Evolutionary conservation across 1,140 invertebrate species (phyloP), one percentile per base, ranked within the genome.

Genomic region (Harpegnathos saltator): DNA sequence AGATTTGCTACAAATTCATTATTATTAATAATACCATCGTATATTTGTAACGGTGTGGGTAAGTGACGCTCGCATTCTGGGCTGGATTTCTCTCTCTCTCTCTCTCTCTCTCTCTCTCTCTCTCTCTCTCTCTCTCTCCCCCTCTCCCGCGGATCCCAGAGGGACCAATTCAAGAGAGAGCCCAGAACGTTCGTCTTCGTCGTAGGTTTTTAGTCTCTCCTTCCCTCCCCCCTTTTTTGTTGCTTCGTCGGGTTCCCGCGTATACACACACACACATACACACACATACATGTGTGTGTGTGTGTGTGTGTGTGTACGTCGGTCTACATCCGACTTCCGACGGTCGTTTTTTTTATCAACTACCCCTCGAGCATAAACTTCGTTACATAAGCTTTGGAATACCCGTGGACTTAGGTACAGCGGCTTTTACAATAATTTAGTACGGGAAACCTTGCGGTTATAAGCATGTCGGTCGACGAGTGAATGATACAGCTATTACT

Each of bases 1-100:
- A 92, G 87, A 91, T 93, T 93, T 92, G 82, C 92, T 93, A 92
- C 92, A 92, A 92, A 93, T 92, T 90, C 90, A 89, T 89, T 90
- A 92, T 90, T 91, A 86, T 86, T 89, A 91, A 86, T 91, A 89
- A 89, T 90, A 89, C 86, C 89, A 89, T 87, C 83, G 85, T 91
- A 83, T 87, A 90, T 88, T 90, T 88, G 85, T 90, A 89, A 88
- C 87, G 84, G 48, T 83, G 72, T 66, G 62, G 71, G 33, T 89
- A 80, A 80, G 82, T 80, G 61, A 85, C 63, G 74, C 38, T 74
- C 71, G 62, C 63, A 48, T 83, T 38, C 24, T 52, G 59, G 73
- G 63, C 77, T 71, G 62, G 52, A 69, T 71, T 61, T 78, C 29
- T 9, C 65, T 63, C 56, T 68, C 74, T 73, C 61, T 33, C 29